These are phyloP conservation scores for Enteromius unitaeniatus DNA, from an alignment of 2,797 vertebrate genomes.

Conservation along the genomic window DNA sequence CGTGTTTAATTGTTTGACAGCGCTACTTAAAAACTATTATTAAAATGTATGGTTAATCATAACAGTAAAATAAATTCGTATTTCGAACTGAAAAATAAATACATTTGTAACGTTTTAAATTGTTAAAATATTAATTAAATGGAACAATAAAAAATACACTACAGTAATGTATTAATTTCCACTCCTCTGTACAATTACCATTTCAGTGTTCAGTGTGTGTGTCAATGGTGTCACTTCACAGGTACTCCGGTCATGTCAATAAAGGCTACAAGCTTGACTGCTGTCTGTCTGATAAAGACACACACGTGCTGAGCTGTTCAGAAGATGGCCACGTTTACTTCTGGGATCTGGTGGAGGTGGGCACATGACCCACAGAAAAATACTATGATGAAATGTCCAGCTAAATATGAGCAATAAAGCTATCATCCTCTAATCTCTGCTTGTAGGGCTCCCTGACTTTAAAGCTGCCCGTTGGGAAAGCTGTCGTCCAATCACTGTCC, in stretches of 20 bases:
- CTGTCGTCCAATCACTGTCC: slow-evolving; percentile 87
- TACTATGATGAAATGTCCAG: not conserved
- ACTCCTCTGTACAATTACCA: not conserved
- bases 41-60: not conserved
- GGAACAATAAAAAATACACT: not conserved
- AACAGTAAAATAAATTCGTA: not conserved
- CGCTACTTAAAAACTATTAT: not conserved
- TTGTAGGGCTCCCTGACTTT: slow-evolving; percentile 82
- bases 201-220: not conserved
- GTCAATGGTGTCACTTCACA: slow-evolving; percentile 57
- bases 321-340: slow-evolving; percentile 92
- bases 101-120: too few relatives aligned
- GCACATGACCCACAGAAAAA: not conserved
- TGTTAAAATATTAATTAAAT: not conserved
- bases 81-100: not conserved
- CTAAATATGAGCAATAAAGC: not conserved
- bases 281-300: slow-evolving; percentile 87
- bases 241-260: slow-evolving; percentile 90
- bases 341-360: slow-evolving; percentile 86
- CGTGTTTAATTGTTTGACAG: too few relatives aligned
- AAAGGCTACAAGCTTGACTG: slow-evolving; percentile 92
- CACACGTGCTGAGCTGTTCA: slow-evolving; percentile 90
- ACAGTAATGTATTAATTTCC: not conserved
- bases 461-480: slow-evolving; percentile 82
- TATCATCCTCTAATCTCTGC: not conserved